phyloP scores from a whole-genome alignment of 2,888 invertebrate genomes.

The Kuschelorhynchus macadamiae region DNA sequence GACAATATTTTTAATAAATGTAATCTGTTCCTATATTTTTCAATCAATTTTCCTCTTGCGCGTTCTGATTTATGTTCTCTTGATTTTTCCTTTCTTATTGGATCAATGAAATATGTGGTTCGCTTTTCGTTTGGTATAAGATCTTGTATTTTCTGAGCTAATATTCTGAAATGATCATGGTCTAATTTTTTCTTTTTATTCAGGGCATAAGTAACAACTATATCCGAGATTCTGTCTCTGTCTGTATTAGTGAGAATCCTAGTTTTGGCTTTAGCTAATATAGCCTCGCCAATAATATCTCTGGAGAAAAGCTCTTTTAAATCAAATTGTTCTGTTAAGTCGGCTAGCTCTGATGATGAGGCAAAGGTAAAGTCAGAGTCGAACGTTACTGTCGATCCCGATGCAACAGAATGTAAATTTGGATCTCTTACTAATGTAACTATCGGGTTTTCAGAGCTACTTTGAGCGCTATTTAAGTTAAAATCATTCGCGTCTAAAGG shows the following conservation, averaged over 20 bases:
- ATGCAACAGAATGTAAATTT: too few relatives aligned
- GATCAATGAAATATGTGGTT: background rate
- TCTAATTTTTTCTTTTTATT: conserved; percentile 10
- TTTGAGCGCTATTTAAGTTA: too few relatives aligned
- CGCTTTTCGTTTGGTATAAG: conserved; percentile 12
- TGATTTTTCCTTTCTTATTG: conserved; percentile 3
- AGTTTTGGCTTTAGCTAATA: background rate
- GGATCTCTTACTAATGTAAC: too few relatives aligned
- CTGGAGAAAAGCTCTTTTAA: background rate
- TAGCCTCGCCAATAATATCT: conserved; percentile 4
- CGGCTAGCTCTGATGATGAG: too few relatives aligned
- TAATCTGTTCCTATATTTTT: conserved; percentile 9
- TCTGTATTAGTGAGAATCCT: background rate
- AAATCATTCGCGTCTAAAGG: too few relatives aligned
- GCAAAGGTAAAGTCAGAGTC: too few relatives aligned
- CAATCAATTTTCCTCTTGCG: conserved; percentile 10
- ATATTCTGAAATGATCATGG: background rate
- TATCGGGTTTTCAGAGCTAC: too few relatives aligned
- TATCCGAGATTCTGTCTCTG: conserved; percentile 9
- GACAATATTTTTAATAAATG: conserved; percentile 7
- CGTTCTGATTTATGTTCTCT: background rate
- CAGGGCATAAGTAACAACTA: background rate
- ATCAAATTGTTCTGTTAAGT: background rate
- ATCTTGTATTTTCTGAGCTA: conserved; percentile 5
- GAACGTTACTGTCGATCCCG: too few relatives aligned